Base-by-base conservation (phyloP, 64 coral and sea anemone species). In the Stylophora pistillata region DNA sequence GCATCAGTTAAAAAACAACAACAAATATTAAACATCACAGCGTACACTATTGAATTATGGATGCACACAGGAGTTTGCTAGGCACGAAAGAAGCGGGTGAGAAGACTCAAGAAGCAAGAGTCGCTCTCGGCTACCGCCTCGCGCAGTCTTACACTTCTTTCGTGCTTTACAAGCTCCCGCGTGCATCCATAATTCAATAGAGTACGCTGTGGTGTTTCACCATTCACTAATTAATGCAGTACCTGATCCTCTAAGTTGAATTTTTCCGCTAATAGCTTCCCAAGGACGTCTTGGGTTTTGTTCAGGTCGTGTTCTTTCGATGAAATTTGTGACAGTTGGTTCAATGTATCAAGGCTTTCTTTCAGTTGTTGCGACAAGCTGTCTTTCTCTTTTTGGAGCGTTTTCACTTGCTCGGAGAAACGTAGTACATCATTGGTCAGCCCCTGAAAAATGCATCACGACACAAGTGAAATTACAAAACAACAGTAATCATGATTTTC, bases 211-310 rank as follows among this genome's bases (percentile, higher is more conserved):
- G n/a, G n/a, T 47, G 37, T 47, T 47, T 47, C 7, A 47, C 37
- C 7, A 7, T 47, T 47, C 7, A 47, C 37, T 3, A 47, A 7
- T 47, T 86, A 28, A 55, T 41, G 26, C 60, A 32, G 26, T 55
- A 93, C 95, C 95, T 92, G 85, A 74, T 83, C 89, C 69, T 96
- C 91, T 27, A 93, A 71, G 18, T 72, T 75, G 64, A 93, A 93
- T 56, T 96, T 96, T 57, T 96, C 95, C 29, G 72, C 81, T 32
- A 96, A 66, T 15, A 96, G 26, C 76, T 70, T 93, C 4, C 91
- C 91, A 28, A 71, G 68, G 27, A 87, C 27, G 25, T 58, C 23
- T 63, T 83, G 64, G 17, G 65, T 59, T 69, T 47, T 56, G 14
- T 83, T 29, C 2, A 63, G 1, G 20, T 59, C 68, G 1, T 21